Base-by-base conservation (phyloP, 2,113 vertebrate genomes). In the Lagopus muta region DNA sequence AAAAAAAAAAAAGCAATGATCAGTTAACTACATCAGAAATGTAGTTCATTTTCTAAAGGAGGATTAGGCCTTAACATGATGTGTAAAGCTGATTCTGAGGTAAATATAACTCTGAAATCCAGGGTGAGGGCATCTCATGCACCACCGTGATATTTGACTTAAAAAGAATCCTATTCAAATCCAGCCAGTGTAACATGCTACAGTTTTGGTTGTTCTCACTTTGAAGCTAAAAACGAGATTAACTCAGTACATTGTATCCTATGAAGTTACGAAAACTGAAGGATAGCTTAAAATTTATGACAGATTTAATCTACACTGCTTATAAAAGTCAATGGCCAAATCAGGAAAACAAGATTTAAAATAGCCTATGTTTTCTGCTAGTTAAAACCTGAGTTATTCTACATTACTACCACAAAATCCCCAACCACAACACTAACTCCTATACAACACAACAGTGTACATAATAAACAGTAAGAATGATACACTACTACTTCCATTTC, bases 101-200 rank as follows among this genome's bases (percentile, higher is more conserved):
- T 95, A 97, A 96, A 96, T 96, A 93, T 94, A 96, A 94, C 89
- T 81, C 94, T 80, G 76, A 95, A 96, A 96, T 95, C 90, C 94
- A 92, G 78, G 90, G 66, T 66, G 55, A 95, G 58, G 42, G n/a
- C 65, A 84, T 91, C 90, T 92, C 76, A 90, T 18, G 80, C 20
- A 64, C 82, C n/a, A 82, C 55, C 20, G 25, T 73, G 30, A 62
- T 92, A 80, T 48, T 24, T 84, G 87, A 87, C 78, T 91, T 90
- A 5, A 47, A 78, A 88, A 19, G 73, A 90, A 75, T 58, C 40
- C 81, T 15, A 15, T 18, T 4, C 16, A 28, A 57, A 8, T 82
- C 36, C 64, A 47, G 42, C 28, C 34, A 47, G 40, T 30, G 52
- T n/a, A 62, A 60, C 0, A 4, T 22, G 13, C 1, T 4, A 74